These are phyloP conservation scores for Panurus biarmicus DNA, from an alignment of 2,113 vertebrate genomes.

Conservation along the genomic window DNA sequence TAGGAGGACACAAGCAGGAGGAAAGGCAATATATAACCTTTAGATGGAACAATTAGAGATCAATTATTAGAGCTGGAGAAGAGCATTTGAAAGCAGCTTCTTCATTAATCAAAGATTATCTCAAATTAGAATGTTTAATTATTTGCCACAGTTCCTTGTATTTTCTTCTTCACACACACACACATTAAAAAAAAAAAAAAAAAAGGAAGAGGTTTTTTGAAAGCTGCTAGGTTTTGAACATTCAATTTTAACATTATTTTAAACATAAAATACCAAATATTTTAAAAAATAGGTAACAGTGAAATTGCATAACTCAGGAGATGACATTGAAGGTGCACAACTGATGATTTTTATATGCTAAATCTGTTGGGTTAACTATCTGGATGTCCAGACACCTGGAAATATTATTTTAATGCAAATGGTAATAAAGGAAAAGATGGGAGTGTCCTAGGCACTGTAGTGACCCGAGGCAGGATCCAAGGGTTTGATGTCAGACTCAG, in stretches of 20 bases:
- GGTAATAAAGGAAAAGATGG: background rate
- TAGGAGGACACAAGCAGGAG: conserved; percentile 49
- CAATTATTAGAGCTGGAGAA: conserved; percentile 51
- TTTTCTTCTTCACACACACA: background rate
- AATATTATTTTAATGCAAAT: background rate
- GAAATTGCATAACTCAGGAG: background rate
- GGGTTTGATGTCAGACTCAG: background rate
- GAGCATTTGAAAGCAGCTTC: conserved; percentile 20
- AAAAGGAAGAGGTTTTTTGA: background rate
- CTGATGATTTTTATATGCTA: background rate
- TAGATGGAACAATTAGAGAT: conserved; percentile 58
- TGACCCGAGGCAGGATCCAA: background rate
- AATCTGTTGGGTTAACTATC: background rate
- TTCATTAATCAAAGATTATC: conserved; percentile 60
- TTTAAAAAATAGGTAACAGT: background rate
- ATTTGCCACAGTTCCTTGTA: conserved; percentile 17
- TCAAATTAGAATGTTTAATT: conserved; percentile 60
- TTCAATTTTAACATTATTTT: background rate
- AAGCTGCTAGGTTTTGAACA: background rate
- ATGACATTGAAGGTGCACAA: background rate
- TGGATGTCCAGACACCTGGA: background rate
- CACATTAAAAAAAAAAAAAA: background rate
- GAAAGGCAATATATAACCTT: conserved; percentile 66
- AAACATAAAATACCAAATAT: background rate
- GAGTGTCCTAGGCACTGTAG: background rate